These are phyloP conservation scores for Epinephelus cyanopodus DNA, from an alignment of 2,113 vertebrate genomes.

Conservation along the genomic window DNA sequence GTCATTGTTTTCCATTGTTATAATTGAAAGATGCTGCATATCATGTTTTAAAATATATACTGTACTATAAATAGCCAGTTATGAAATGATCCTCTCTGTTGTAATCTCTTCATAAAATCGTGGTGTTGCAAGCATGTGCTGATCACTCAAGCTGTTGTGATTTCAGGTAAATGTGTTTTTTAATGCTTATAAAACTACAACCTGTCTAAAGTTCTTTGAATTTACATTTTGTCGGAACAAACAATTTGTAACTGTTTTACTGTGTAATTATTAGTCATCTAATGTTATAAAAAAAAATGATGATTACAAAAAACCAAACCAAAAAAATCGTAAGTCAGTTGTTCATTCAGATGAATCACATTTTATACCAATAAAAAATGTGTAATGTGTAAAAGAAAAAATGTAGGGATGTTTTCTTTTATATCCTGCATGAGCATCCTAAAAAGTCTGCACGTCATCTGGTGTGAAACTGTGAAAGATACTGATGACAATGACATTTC, in stretches of 20 bases:
- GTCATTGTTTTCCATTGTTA: constrained; percentile 32
- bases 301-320: not conserved
- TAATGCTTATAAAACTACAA: constrained; percentile 18
- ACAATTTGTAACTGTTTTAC: constrained; percentile 35
- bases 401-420: not conserved
- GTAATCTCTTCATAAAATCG: constrained; percentile 31
- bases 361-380: constrained; percentile 56
- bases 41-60: constrained; percentile 47
- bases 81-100: constrained; percentile 34
- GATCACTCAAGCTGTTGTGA: constrained; percentile 21
- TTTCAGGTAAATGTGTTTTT: constrained; percentile 33
- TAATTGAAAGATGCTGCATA: constrained; percentile 41
- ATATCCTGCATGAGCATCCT: not conserved
- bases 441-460: constrained; percentile 29
- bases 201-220: constrained; percentile 24
- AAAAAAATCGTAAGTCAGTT: not conserved
- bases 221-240: constrained; percentile 24
- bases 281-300: constrained; percentile 4
- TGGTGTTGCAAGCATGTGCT: constrained; percentile 24
- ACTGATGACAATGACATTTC: constrained; percentile 17
- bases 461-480: constrained; percentile 23
- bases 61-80: constrained; percentile 6
- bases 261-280: constrained; percentile 5
- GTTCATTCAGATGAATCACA: not conserved
- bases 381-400: constrained; percentile 3